Conservation (phyloP, 2,113 vertebrate genomes). For the Pteruthius melanotis region DNA sequence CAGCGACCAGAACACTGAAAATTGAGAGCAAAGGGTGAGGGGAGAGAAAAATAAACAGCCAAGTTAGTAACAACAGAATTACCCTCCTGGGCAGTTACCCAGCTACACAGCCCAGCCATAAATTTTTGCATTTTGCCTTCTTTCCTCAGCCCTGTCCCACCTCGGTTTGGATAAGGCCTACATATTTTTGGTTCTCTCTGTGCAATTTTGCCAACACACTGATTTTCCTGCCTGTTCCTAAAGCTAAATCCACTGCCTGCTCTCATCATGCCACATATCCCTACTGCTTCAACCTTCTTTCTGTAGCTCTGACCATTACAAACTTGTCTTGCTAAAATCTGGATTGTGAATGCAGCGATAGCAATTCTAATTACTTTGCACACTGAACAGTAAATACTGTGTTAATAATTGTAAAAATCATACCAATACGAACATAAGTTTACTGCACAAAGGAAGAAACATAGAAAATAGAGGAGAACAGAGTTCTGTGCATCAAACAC, state of each 20-base stretch:
- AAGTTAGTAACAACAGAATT: background rate
- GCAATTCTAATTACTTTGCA: background rate
- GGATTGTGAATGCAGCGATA: background rate
- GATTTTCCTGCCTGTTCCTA: background rate
- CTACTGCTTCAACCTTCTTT: background rate
- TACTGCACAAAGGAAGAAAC: background rate
- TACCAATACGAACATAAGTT: background rate
- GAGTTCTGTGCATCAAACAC: background rate
- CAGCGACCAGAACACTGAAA: slow-evolving; percentile 83
- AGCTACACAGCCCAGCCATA: background rate
- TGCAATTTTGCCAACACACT: background rate
- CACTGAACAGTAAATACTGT: background rate
- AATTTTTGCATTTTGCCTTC: background rate
- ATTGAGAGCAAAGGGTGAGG: background rate
- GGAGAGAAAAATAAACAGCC: background rate
- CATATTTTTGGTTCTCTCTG: background rate
- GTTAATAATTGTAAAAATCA: background rate
- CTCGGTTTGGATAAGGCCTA: background rate
- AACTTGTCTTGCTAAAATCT: background rate
- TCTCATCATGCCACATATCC: background rate
- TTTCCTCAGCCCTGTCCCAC: background rate
- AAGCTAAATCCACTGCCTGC: background rate
- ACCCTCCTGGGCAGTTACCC: background rate
- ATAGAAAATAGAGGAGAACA: background rate
- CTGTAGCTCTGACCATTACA: background rate